Percentiles rank a stretch among this genome's conserved stretches.
Conservation (phyloP, 2,113 vertebrate genomes). For the Oreochromis spilurus region DNA sequence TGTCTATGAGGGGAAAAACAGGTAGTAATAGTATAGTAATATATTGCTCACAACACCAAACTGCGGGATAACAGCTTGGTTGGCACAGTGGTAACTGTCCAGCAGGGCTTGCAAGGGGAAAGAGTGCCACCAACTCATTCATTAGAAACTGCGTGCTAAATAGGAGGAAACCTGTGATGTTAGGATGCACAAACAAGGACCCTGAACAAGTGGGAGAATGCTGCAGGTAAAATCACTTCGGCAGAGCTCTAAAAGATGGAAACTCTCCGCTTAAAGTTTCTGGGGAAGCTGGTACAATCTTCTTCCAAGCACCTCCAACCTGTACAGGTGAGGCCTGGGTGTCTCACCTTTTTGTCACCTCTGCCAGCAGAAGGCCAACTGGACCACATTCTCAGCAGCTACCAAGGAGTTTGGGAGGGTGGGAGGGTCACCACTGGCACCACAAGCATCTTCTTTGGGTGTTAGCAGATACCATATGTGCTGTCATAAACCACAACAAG, state of each 20-base stretch:
- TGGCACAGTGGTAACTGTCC: neutral
- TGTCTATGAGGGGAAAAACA: neutral
- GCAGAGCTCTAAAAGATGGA: neutral
- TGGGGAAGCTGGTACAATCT: neutral
- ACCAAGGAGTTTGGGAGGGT: neutral
- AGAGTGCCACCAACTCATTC: neutral
- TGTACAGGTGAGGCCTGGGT: neutral
- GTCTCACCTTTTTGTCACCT: neutral
- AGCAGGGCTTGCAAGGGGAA: neutral
- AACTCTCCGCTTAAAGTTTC: neutral
- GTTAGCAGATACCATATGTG: neutral
- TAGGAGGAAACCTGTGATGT: neutral
- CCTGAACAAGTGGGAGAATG: neutral
- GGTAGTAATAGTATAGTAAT: neutral
- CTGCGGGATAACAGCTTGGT: neutral
- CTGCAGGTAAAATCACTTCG: neutral
- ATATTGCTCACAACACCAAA: neutral
- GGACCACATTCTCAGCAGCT: neutral
- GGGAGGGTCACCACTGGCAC: neutral
- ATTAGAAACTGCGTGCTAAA: neutral
- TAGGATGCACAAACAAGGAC: neutral
- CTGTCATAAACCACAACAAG: neutral
- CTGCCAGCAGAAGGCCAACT: neutral
- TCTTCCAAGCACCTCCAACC: neutral
- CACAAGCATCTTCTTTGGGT: neutral